Evolutionary conservation across 2,888 invertebrate species (phyloP), one percentile per base, ranked within the genome.

Genomic region (Balanococcus diminutus): DNA sequence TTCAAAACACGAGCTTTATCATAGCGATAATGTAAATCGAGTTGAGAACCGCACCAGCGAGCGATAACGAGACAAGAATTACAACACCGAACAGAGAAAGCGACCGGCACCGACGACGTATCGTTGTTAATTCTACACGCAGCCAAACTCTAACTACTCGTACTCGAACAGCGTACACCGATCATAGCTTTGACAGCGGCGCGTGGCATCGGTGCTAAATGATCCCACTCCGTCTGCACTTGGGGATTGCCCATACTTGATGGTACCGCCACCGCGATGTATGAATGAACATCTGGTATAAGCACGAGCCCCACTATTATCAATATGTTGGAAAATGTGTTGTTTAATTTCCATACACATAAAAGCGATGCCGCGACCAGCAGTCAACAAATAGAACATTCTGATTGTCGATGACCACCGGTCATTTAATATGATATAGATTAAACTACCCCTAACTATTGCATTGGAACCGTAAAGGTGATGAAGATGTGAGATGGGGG

Each of bases 171-270:
- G n/a, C n/a, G n/a, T n/a, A 36, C 19, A n/a, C 36, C 75, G 75
- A 79, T 51, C 81, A n/a, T n/a, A 31, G 36, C 81, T 83, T 61
- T 83, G 83, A 83, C 83, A 83, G 83, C 83, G 83, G 83, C 83
- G 83, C 83, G 83, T 83, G 83, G 83, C 83, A 83, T 28, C 83
- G 56, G 22, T 61, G 56, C 36, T 83, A 61, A 83, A 83, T n/a
- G 67, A 61, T 56, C 83, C 83, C 83, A 83, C 83, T 83, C 32
- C 83, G n/a, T 36, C 28, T 51, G 25, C 25, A 19, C n/a, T 46
- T 28, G 22, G 82, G 51, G 82, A 82, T 51, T 25, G 46, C 46
- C 82, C 56, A 51, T 14, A 2, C 11, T 14, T 2, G 11, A 46
- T 22, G 9, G 56, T n/a, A 46, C 22, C 19, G 56, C 56, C 22